Conservation (phyloP, 2,113 vertebrate species). For the Hippocampus abdominalis region DNA sequence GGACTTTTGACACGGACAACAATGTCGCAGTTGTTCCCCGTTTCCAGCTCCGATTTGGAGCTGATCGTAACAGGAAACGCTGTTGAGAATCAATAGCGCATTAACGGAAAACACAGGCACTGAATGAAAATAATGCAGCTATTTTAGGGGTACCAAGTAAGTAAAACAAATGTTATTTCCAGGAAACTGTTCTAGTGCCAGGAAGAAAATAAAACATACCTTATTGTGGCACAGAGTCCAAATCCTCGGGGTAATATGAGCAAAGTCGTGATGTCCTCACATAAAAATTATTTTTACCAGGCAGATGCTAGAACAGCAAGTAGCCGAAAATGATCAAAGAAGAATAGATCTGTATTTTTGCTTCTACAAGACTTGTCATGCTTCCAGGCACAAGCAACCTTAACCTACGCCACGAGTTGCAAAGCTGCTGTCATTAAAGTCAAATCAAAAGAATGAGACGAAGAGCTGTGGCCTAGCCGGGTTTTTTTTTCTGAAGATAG, state of each 20-base stretch:
- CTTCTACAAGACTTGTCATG: neutral
- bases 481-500: too few species aligned
- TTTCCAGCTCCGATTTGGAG: neutral
- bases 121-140: neutral
- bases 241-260: neutral
- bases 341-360: neutral
- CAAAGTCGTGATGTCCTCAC: too few species aligned
- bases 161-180: slow-evolving; percentile 3
- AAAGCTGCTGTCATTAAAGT: neutral
- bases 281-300: neutral
- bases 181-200: neutral
- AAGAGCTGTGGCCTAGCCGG: too few species aligned
- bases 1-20: neutral
- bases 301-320: neutral
- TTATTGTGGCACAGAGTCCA: neutral
- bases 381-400: neutral
- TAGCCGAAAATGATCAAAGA: neutral
- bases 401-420: neutral
- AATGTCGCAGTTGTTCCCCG: neutral
- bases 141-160: neutral
- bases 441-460: too few species aligned
- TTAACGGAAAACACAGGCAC: neutral
- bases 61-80: neutral
- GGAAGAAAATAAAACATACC: neutral
- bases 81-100: neutral